phyloP scores from a whole-genome alignment of 2,888 invertebrate genomes.

The Venustoraphidia nigricollis region DNA sequence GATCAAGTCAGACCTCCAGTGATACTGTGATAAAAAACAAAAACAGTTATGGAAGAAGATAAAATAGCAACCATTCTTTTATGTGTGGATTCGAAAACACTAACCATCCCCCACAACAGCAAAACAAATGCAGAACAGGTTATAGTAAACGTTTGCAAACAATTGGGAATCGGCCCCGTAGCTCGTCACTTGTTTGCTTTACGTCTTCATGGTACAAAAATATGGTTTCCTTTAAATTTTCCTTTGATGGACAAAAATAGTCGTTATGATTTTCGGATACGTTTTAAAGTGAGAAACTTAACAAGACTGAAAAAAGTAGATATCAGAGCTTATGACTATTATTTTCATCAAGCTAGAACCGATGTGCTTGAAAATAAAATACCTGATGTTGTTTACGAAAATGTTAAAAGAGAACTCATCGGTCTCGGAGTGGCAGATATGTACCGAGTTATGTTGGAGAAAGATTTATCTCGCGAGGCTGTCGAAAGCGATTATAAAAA shows the following conservation, averaged over 20 bases:
- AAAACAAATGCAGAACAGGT: slow-evolving; percentile 47
- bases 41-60: not conserved
- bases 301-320: slow-evolving; percentile 50
- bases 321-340: slow-evolving; percentile 64
- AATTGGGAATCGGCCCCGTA: slow-evolving; percentile 56
- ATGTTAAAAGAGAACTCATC: slow-evolving; percentile 58
- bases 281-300: slow-evolving; percentile 58
- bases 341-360: slow-evolving; percentile 67
- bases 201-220: slow-evolving; percentile 42
- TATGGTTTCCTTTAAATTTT: slow-evolving; percentile 55
- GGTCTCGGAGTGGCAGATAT: slow-evolving; percentile 81
- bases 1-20: too few species aligned
- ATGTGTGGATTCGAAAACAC: slow-evolving; percentile 15
- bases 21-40: too few species aligned
- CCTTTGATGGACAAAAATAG: slow-evolving; percentile 30
- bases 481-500: slow-evolving; percentile 67
- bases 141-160: slow-evolving; percentile 52
- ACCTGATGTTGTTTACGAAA: slow-evolving; percentile 62
- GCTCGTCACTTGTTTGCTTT: slow-evolving; percentile 66
- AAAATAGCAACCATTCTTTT: slow-evolving; percentile 11
- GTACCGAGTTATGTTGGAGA: slow-evolving; percentile 69
- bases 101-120: slow-evolving; percentile 12
- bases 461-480: slow-evolving; percentile 44
- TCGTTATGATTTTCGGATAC: slow-evolving; percentile 59
- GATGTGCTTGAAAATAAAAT: slow-evolving; percentile 71